Conservation (phyloP, 2,113 vertebrate genomes). For the Hassar affinis region DNA sequence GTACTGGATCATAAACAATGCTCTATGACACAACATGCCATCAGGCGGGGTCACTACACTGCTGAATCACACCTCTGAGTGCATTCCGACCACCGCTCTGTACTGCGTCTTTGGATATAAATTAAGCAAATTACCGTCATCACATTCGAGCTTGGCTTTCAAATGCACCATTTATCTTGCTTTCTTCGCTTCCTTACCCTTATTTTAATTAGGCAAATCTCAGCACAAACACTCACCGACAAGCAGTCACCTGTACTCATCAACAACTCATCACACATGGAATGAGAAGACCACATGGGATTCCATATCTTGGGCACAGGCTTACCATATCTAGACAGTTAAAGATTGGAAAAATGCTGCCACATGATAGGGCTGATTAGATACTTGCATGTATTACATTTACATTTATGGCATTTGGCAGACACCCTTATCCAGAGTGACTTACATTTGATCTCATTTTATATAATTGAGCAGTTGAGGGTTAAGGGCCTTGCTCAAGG, state of each 20-base stretch:
- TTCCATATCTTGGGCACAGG: too few species aligned
- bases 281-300: too few species aligned
- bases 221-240: background rate
- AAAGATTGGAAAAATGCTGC: too few species aligned
- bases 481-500: too few species aligned
- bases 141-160: background rate
- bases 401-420: too few species aligned
- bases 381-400: too few species aligned
- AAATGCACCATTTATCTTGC: background rate
- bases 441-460: too few species aligned
- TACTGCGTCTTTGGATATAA: constrained; percentile 7
- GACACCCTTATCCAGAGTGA: too few species aligned
- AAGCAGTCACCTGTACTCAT: background rate
- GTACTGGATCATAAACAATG: constrained; percentile 52
- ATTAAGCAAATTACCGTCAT: background rate
- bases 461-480: too few species aligned
- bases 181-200: background rate
- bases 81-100: background rate
- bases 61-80: constrained; percentile 23
- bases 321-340: too few species aligned
- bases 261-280: too few species aligned
- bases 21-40: constrained; percentile 51
- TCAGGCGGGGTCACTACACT: constrained; percentile 43
- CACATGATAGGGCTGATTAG: too few species aligned
- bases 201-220: background rate